phyloP scores from a whole-genome alignment of 1,140 invertebrate species.

The Gryon sp. region DNA sequence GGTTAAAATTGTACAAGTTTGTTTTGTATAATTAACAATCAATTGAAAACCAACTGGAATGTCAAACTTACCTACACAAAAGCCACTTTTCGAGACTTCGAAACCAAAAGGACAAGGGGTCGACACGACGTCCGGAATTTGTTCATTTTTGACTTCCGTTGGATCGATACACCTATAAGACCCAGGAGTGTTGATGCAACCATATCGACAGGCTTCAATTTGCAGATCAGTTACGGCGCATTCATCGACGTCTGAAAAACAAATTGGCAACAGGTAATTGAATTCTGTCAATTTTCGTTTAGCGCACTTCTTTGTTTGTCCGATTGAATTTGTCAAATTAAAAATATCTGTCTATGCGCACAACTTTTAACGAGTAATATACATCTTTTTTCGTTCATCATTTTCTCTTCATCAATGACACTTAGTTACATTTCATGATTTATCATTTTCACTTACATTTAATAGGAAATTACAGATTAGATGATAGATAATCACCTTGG shows the following conservation, averaged over 20 bases:
- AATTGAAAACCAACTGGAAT: conserved; percentile 17
- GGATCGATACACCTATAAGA: conserved; percentile 76
- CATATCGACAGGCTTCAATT: conserved; percentile 76
- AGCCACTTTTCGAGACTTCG: conserved; percentile 65
- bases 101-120: conserved; percentile 71
- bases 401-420: no score
- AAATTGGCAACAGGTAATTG: conserved; percentile 19
- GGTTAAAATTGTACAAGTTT: no score
- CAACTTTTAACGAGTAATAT: no score
- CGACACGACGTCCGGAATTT: conserved; percentile 60
- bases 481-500: conserved; percentile 76
- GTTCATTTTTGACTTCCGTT: conserved; percentile 69
- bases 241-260: conserved; percentile 82
- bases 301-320: not conserved
- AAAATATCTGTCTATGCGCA: conserved; percentile 5
- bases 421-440: no score
- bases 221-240: conserved; percentile 79
- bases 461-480: no score
- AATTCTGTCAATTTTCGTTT: conserved; percentile 14
- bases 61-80: conserved; percentile 72
- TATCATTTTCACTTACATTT: no score
- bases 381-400: no score
- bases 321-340: not conserved
- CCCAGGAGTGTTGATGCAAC: conserved; percentile 80
- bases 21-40: no score